Conservation (phyloP, 2,797 vertebrate genomes). For the Jordanella pulchra region DNA sequence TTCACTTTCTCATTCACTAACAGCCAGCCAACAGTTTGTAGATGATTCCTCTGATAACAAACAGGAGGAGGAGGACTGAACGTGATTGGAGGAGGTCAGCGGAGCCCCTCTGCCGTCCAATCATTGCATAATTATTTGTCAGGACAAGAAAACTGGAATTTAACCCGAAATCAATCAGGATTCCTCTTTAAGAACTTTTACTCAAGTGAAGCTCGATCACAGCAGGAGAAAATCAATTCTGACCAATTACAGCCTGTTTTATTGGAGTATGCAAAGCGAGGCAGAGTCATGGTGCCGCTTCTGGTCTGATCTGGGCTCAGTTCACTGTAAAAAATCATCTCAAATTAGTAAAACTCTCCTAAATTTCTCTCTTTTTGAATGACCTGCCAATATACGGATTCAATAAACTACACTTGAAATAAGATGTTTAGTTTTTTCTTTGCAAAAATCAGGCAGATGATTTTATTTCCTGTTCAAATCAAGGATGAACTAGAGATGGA, state of each 20-base stretch:
- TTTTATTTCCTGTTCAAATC: too few relatives aligned
- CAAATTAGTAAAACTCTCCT: too few relatives aligned
- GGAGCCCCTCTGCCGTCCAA: slow-evolving; percentile 39
- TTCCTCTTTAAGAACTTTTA: slow-evolving; percentile 87
- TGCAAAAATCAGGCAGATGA: too few relatives aligned
- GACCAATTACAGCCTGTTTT: slow-evolving; percentile 90
- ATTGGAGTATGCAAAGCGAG: slow-evolving; percentile 89
- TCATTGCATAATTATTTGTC: slow-evolving; percentile 89
- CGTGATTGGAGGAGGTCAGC: slow-evolving; percentile 34
- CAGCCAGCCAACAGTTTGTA: slow-evolving; percentile 18
- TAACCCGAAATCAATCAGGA: slow-evolving; percentile 90
- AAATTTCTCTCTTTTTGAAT: too few relatives aligned
- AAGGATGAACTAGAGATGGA: too few relatives aligned
- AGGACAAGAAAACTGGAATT: slow-evolving; percentile 88
- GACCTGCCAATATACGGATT: too few relatives aligned
- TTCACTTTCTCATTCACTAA: slow-evolving; percentile 32
- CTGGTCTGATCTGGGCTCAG: slow-evolving; percentile 52
- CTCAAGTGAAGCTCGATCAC: slow-evolving; percentile 96
- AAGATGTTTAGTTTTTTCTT: too few relatives aligned
- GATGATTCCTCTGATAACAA: slow-evolving; percentile 45
- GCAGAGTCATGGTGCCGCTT: slow-evolving; percentile 57
- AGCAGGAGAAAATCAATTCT: slow-evolving; percentile 90
- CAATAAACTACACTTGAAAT: too few relatives aligned
- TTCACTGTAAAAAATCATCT: too few relatives aligned
- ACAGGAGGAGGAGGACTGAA: neutral